Base-by-base conservation (phyloP, 2,888 invertebrate species). In the Drosophila hawaiiensis region DNA sequence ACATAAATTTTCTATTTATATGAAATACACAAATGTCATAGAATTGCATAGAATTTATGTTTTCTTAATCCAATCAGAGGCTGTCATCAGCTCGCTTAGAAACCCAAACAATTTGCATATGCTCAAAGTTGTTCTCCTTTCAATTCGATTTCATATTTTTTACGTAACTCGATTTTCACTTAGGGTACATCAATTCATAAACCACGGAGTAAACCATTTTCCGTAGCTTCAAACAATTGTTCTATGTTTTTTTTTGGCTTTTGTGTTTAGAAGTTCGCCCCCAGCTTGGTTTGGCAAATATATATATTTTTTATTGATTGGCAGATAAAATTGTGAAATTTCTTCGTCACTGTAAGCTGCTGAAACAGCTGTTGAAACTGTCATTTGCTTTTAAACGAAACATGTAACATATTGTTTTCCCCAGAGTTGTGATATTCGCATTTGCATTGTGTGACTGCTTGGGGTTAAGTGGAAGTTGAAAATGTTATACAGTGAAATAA, bases 291-390 rank as follows among this genome's bases (percentile, higher is more conserved):
- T 63, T 43, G 61, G 37, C 67, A 80, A 79, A 68, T 50, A 68
- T 31, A 68, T 50, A 68, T 31, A 14, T 62, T 56, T 61, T 71
- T 73, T 67, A 87, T 88, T 83, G 88, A 84, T 84, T 80, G 67
- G 47, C 61, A 59, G 58, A 6, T 9, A 54, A 59, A 67, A 76
- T 62, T 61, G 19, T 35, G 25, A 6, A 52, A 54, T 54, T 35
- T 50, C 9, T 25, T 19, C 10, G 25, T 55, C 28, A n/a, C 12
- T 39, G 22, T n/a, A 37, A 50, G 49, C 28, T 39, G 56, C 56
- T 9, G 22, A 41, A 31, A 31, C 67, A 67, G 49, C 67, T 68
- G 64, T 19, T 68, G 41, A 68, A 65, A 68, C 50, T 78, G 75
- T 77, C 53, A 61, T 59, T 59, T 41, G 37, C 31, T 58, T 49